These are phyloP conservation scores for Uropetala carovei DNA, from an alignment of 2,888 invertebrate genomes.

Conservation along the genomic window DNA sequence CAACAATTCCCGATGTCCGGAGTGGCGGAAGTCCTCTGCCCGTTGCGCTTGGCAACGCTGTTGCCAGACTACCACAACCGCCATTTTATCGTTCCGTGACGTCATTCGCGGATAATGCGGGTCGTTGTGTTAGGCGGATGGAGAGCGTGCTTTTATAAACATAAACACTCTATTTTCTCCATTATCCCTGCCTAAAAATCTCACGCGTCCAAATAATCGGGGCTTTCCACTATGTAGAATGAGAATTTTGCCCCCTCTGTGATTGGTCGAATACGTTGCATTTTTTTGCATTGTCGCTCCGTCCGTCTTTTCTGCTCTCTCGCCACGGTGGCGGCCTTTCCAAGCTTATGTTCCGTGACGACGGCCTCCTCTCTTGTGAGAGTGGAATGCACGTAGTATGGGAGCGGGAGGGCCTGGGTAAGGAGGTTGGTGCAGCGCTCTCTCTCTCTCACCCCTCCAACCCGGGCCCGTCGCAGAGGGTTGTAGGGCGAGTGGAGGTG, in stretches of 20 bases:
- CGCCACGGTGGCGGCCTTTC: not conserved
- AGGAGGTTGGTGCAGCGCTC: not conserved
- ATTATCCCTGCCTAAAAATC: not conserved
- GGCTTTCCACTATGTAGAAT: not conserved
- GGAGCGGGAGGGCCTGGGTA: not conserved
- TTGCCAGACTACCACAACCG: conserved; percentile 54
- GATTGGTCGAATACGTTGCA: not conserved
- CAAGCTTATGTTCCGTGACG: not conserved
- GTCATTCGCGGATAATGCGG: conserved; percentile 48
- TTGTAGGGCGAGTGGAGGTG: not conserved
- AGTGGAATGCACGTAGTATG: not conserved
- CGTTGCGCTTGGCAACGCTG: conserved; percentile 15
- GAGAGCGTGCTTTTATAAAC: conserved; percentile 24
- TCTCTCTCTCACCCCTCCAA: too few species aligned
- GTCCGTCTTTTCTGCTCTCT: not conserved
- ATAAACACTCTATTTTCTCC: not conserved
- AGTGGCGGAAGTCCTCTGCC: conserved; percentile 17
- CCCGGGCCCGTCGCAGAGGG: not conserved
- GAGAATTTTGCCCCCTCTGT: not conserved
- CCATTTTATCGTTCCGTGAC: conserved; percentile 44
- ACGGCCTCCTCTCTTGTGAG: not conserved
- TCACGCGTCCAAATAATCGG: too few species aligned
- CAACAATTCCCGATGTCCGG: not conserved
- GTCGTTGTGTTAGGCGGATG: conserved; percentile 8
- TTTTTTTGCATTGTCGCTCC: not conserved